Evolutionary conservation across 2,113 vertebrate species (phyloP), one percentile per base, ranked within the genome.

Genomic region (Brachypteracias leptosomus): DNA sequence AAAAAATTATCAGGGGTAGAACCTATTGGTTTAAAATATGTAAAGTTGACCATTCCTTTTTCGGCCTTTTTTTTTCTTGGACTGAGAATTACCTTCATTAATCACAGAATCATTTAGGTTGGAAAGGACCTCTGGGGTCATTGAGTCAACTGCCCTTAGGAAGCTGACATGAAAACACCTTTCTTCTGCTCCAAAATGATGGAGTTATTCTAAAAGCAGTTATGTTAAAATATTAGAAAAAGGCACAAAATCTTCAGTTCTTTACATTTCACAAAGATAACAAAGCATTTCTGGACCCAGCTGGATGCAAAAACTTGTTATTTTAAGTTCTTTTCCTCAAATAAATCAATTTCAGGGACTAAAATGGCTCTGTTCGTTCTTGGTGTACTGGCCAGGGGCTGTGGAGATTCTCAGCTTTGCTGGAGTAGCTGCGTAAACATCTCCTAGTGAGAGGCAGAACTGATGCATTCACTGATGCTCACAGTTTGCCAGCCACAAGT

Each of bases 381-480:
- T 1, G 26, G 72, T 58, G 79, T 18, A 3, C 55, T 13, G 55
- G 21, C 7, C 58, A 57, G 91, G 42, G 72, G 49, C 12, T 6
- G 11, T 1, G 28, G 33, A 4, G 11, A 6, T 1, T 51, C 42
- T 15, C 1, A 31, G 5, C 19, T n/a, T 7, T 26, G 73, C 65
- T 29, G 88, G 20, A 10, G 18, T 2, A 15, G 54, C 44, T 40
- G 25, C 3, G 7, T 2, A 25, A 44, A 31, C 57, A 5, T 2
- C 7, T 10, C 1, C 14, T 3, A 11, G 51, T 1, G 4, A 19
- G 6, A 9, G 47, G 62, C 36, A 79, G 67, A 26, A 33, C 38
- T 3, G 78, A 12, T 1, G 57, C 29, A 1, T 7, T 20, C n/a
- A n/a, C n/a, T n/a, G n/a, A n/a, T 31, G 38, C 46, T 3, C 2